Evolutionary conservation across 1,140 invertebrate species (phyloP).

Genomic region (Ridgeia piscesae): DNA sequence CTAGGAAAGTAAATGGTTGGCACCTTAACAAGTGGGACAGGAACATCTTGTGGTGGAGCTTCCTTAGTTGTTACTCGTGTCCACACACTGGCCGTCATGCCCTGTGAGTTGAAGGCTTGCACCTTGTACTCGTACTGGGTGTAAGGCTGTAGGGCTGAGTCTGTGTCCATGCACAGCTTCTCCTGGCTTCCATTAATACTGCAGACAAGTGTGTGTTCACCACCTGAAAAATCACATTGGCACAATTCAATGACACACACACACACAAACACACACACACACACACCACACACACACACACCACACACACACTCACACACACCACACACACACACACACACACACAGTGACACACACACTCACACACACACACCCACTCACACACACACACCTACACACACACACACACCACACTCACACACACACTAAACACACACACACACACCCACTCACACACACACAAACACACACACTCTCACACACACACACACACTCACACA

Average conservation of each 20-base stretch:
- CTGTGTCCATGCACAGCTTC: conserved; percentile 38
- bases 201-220: neutral
- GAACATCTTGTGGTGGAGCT: conserved; percentile 43
- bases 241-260: neutral
- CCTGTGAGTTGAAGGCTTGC: conserved; percentile 42
- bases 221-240: neutral
- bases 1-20: neutral
- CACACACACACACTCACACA: too few relatives aligned
- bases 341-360: too few relatives aligned
- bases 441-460: too few relatives aligned
- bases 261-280: too few relatives aligned
- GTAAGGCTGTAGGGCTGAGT: conserved; percentile 40
- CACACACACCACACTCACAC: too few relatives aligned
- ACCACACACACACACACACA: too few relatives aligned
- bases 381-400: too few relatives aligned
- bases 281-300: too few relatives aligned
- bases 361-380: too few relatives aligned
- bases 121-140: conserved; percentile 51
- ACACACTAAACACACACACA: too few relatives aligned
- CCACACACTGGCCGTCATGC: conserved; percentile 45
- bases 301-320: too few relatives aligned
- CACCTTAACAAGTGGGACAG: conserved; percentile 40
- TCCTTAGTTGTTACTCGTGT: conserved; percentile 42
- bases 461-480: too few relatives aligned
- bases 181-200: neutral